A percentile compares a stretch with the other conserved stretches of the same genome.
phyloP scores from a whole-genome alignment of 2,888 invertebrate species.

The Tetragonula carbonaria region DNA sequence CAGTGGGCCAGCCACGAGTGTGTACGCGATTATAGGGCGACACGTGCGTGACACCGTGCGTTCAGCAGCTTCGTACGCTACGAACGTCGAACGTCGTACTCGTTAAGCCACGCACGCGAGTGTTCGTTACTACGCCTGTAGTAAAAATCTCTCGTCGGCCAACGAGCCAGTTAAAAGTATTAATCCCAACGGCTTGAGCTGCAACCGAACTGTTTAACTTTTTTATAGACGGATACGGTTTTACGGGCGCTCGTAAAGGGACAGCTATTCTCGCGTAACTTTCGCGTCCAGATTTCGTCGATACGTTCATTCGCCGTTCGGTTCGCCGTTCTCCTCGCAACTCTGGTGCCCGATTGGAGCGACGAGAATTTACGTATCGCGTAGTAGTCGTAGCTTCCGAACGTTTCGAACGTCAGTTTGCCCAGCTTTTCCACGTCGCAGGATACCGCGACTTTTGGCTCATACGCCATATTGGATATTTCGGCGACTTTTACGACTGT shows the following conservation, averaged over 20 bases:
- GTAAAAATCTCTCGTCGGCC: constrained; percentile 49
- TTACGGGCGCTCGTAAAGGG: constrained; percentile 61
- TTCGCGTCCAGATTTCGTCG: constrained; percentile 31
- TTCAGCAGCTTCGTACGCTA: constrained; percentile 37
- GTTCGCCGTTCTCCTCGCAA: too few relatives aligned
- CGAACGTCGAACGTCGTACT: constrained; percentile 30
- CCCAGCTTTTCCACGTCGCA: too few relatives aligned
- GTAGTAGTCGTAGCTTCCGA: too few relatives aligned
- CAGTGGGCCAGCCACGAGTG: constrained; percentile 53
- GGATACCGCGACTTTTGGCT: too few relatives aligned
- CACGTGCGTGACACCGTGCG: constrained; percentile 57
- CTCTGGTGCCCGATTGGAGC: too few relatives aligned
- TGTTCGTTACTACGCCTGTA: constrained; percentile 48
- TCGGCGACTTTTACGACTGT: too few relatives aligned
- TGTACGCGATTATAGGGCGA: constrained; percentile 56
- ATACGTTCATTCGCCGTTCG: not conserved
- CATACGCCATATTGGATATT: too few relatives aligned
- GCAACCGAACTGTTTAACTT: constrained; percentile 32
- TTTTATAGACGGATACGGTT: constrained; percentile 47
- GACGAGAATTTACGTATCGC: too few relatives aligned
- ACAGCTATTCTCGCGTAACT: constrained; percentile 27
- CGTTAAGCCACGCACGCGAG: constrained; percentile 45
- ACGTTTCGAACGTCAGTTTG: too few relatives aligned
- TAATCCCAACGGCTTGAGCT: constrained; percentile 25
- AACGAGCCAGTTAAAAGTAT: constrained; percentile 35